Evolutionary conservation across 2,113 vertebrate genomes (phyloP).

Genomic region (Chaenocephalus aceratus): DNA sequence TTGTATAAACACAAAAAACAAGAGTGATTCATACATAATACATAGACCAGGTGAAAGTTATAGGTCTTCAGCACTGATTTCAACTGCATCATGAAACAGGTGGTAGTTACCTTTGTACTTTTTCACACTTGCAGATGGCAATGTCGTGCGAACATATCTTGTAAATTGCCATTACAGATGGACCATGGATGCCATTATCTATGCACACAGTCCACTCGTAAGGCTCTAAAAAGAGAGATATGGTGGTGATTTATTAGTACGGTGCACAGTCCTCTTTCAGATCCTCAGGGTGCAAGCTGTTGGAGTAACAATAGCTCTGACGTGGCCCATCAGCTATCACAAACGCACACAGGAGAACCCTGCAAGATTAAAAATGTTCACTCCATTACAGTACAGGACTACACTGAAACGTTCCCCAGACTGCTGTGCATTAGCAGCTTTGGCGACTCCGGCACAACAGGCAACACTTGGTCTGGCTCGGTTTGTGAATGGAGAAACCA

Average conservation of each 20-base stretch:
- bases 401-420: slow-evolving; percentile 35
- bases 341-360: slow-evolving; percentile 2
- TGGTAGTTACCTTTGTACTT: too few relatives aligned
- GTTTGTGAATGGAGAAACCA: slow-evolving; percentile 67
- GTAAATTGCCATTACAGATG: background rate
- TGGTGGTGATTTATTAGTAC: background rate
- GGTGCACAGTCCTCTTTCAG: background rate
- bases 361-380: slow-evolving; percentile 1
- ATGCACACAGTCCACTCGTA: background rate
- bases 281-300: background rate
- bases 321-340: background rate
- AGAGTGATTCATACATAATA: background rate
- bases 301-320: background rate
- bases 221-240: background rate
- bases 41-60: background rate
- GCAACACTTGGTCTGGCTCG: slow-evolving; percentile 38
- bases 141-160: background rate
- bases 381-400: background rate
- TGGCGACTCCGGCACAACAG: slow-evolving; percentile 34
- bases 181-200: background rate
- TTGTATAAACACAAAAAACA: background rate
- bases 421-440: slow-evolving; percentile 35
- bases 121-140: too few relatives aligned
- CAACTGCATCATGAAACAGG: slow-evolving; percentile 10
- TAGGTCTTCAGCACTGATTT: background rate